Conservation (phyloP, 2,888 invertebrate species). For the Sesia apiformis region DNA sequence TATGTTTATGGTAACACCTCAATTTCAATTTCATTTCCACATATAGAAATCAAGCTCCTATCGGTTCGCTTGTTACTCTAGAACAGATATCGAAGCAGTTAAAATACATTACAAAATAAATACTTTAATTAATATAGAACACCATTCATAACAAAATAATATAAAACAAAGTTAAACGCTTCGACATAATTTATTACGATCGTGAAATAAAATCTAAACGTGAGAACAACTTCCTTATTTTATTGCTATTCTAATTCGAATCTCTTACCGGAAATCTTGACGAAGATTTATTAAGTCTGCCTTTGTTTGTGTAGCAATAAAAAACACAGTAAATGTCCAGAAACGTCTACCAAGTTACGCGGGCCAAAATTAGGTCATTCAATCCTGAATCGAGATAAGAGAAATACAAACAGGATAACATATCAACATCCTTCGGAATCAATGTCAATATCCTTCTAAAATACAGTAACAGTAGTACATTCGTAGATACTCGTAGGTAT, state of each 20-base stretch:
- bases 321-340: slow-evolving; percentile 38
- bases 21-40: no score
- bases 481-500: no score
- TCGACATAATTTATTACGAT: slow-evolving; percentile 25
- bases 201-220: slow-evolving; percentile 29
- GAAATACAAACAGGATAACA: slow-evolving; percentile 51
- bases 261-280: slow-evolving; percentile 43
- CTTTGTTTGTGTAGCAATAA: slow-evolving; percentile 46
- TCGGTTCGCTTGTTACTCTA: no score
- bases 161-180: no score
- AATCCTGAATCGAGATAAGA: slow-evolving; percentile 37
- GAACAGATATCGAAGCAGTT: no score
- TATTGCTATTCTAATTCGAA: slow-evolving; percentile 33
- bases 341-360: slow-evolving; percentile 48
- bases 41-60: no score
- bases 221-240: slow-evolving; percentile 49
- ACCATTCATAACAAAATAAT: no score
- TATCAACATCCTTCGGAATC: no score
- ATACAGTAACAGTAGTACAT: no score
- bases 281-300: slow-evolving; percentile 51
- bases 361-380: slow-evolving; percentile 42
- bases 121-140: no score
- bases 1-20: no score
- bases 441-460: slow-evolving; percentile 3
- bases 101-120: no score